Evolutionary conservation across 2,113 vertebrate genomes (phyloP), one percentile per base, ranked within the genome.

Genomic region (Numenius arquata): DNA sequence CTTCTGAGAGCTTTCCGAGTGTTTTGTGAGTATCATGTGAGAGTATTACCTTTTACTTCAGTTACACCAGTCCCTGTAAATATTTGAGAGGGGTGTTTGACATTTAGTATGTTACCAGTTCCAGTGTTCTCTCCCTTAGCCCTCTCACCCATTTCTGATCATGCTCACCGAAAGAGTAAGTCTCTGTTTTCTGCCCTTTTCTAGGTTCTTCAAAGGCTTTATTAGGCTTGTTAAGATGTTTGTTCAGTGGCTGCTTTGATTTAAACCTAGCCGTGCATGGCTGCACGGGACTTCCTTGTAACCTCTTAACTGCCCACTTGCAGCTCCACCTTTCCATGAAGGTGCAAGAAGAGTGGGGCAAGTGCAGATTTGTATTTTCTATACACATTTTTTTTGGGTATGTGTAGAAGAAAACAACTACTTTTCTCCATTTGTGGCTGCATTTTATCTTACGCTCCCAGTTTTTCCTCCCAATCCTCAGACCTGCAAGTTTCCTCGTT

Each of bases 271-370:
- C 22, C 27, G 15, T 48, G 13, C 15, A 34, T 53, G 65, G 55
- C 19, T 34, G 10, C 16, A 3, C 0, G 3, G 62, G 16, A 56
- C 47, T 66, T 72, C 48, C 15, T 68, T 79, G 30, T 56, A n/a
- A 52, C 32, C 22, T 78, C 20, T 38, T 50, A 72, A 20, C 11
- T 75, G 19, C 58, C 14, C 0, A 0, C 2, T 9, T 2, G 1
- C 2, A 11, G 6, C 74, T 75, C 8, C 25, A 29, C 32, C 12
- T 76, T 85, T 85, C 40, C 3, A 1, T 32, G 48, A 48, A 68
- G 12, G 36, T 76, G 15, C n/a, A 48, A 29, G 17, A 79, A 77
- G n/a, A 83, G 25, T 58, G 29, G 32, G 11, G 6, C 45, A 74
- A 62, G 5, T 55, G 68, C 36, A 66, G 27, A 12, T 68, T n/a